These are phyloP conservation scores for Erethizon dorsatum DNA, from an alignment of 2,797 vertebrate genomes.

Conservation along the genomic window DNA sequence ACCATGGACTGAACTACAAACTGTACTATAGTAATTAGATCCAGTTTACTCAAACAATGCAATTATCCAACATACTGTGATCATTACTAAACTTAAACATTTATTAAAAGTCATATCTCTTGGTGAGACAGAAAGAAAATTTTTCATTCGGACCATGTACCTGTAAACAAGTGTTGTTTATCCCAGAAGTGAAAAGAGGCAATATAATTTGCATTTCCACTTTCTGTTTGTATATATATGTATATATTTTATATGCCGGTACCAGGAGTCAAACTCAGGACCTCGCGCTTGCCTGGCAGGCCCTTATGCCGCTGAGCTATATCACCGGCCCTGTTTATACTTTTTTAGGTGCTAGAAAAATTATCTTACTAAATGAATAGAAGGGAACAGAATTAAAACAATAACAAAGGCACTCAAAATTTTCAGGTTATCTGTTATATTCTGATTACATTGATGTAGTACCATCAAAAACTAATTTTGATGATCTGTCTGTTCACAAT, in stretches of 20 bases:
- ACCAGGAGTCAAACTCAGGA: no score
- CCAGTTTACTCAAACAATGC: background rate
- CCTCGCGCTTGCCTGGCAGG: no score
- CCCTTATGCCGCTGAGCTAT: no score
- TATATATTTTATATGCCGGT: no score
- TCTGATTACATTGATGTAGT: background rate
- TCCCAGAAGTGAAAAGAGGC: slow-evolving; percentile 21
- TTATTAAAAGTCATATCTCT: slow-evolving; percentile 12
- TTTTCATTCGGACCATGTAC: background rate
- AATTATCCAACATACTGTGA: background rate
- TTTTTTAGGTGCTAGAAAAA: slow-evolving; percentile 49
- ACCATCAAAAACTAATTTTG: background rate
- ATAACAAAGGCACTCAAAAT: background rate
- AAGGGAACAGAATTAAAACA: background rate
- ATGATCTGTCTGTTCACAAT: background rate
- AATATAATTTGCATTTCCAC: background rate
- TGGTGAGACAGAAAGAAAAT: background rate
- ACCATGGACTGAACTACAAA: background rate
- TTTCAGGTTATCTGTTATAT: background rate
- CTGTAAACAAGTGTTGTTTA: slow-evolving; percentile 18
- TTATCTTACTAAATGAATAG: background rate
- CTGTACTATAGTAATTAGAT: slow-evolving; percentile 18
- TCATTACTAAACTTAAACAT: background rate
- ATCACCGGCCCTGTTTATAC: background rate
- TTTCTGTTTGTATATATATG: background rate